Base-by-base conservation (phyloP, 1,140 invertebrate species). In the Cydia pomonella region DNA sequence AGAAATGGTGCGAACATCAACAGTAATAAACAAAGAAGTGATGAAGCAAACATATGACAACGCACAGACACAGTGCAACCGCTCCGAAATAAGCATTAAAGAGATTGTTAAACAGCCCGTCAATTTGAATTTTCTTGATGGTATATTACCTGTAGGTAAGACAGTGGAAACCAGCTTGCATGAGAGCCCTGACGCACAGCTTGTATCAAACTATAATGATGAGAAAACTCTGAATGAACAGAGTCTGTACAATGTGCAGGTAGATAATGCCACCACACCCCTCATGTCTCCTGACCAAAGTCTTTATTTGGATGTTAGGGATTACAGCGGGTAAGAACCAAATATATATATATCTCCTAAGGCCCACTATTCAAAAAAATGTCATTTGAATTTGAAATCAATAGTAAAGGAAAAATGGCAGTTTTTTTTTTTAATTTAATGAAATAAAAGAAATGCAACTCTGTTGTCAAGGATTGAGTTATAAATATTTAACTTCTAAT, bases 1-100 rank as follows among this genome's bases (percentile, higher is more conserved):
- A 89, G 95, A 96, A 88, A 93, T 95, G 76, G 94, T 94, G 2
- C 88, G 95, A 74, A 93, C 92, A 76, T 93, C 87, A 62, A 94
- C 84, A 79, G 87, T 85, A 47, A 92, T 84, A 9, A 91, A 93
- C 79, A 92, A 93, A 73, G 89, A 92, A 83, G 76, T 89, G 29
- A 62, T 87, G 13, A 87, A 74, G 47, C 75, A 87, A 75, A 83
- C 80, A 77, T 87, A 78, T 79, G 86, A 91, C 47, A 84, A 80
- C 74, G 82, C 89, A 73, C 89, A 92, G 72, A 87, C 89, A 76
- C 88, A 91, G 74, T 91, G 86, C 53, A 92, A 90, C 33, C 83
- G 85, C 79, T 92, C 91, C 74, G 86, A 87, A 76, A 87, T 92
- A 18, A 90, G 79, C 76, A 88, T 88, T 62, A 92, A 87, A 84